Evolutionary conservation across 2,888 invertebrate genomes (phyloP), one percentile per base, ranked within the genome.

Genomic region (Tetanocera ferruginea): DNA sequence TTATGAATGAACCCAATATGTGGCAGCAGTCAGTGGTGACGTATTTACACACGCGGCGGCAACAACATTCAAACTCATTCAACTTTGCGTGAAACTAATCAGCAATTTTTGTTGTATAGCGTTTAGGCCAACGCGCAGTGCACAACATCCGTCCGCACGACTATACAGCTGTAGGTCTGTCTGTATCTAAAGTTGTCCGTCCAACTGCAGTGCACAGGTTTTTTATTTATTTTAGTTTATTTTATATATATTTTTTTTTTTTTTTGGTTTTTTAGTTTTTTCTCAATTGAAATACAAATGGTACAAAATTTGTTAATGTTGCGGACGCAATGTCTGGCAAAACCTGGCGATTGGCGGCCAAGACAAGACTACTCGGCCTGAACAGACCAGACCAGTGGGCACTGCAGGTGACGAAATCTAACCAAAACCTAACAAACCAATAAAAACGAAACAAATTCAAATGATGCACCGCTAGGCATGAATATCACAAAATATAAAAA

Each of bases 311-410:
- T 49, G 51, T 8, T 25, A 43, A 52, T 67, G 34, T 34, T 52
- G 75, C 67, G 75, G 75, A 66, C 75, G 66, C 75, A 52, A 67
- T 75, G 75, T 75, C 75, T 75, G 75, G 66, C 75, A 75, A 52
- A 52, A 67, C 66, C 55, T 6, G 67, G 25, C 75, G 55, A 75
- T 55, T 52, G 75, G 67, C 75, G 75, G 67, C 75, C 52, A 31
- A 37, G 37, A 66, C 67, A 43, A 67, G 67, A 37, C 37, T 60
- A 71, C n/a, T 34, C 31, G 11, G 28, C 52, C 19, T 17, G n/a
- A 2, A 55, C n/a, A 52, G 55, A 55, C 52, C 51, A 69, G 69
- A 69, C 69, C 52, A 34, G 64, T 64, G 64, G 74, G 74, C 64
- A 75, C 67, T 28, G 72, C 60, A 60, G 60, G 74, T 74, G 74